Conservation (phyloP, 1,140 invertebrate genomes). For the Neodiprion fabricii region DNA sequence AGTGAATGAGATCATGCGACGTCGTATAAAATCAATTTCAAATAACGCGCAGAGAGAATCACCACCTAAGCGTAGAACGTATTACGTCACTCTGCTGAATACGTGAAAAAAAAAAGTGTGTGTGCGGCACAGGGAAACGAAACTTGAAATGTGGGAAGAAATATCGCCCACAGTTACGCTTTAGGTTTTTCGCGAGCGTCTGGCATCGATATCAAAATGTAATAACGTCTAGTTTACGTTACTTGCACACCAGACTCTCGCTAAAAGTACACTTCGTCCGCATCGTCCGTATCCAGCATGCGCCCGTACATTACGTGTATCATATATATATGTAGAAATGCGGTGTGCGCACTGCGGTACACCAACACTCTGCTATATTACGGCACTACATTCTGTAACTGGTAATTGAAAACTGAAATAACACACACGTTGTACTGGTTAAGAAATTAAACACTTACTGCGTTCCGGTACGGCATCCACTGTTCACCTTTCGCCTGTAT, state of each 20-base stretch:
- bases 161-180: too few species aligned
- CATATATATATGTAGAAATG: background rate
- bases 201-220: background rate
- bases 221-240: background rate
- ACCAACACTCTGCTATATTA: background rate
- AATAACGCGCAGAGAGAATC: too few species aligned
- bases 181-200: background rate
- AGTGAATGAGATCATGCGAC: too few species aligned
- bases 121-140: too few species aligned
- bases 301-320: background rate
- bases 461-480: background rate
- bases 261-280: background rate
- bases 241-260: too few species aligned
- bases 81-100: too few species aligned
- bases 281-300: background rate
- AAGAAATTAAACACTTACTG: background rate
- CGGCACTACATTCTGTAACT: background rate
- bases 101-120: too few species aligned
- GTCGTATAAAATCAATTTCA: too few species aligned
- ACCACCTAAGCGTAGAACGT: too few species aligned
- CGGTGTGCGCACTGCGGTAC: background rate
- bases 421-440: background rate
- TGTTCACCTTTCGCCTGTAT: background rate
- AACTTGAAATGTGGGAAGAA: too few species aligned
- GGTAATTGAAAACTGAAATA: background rate